Conservation (phyloP, 2,888 invertebrate species). For the Nemurella pictetii region DNA sequence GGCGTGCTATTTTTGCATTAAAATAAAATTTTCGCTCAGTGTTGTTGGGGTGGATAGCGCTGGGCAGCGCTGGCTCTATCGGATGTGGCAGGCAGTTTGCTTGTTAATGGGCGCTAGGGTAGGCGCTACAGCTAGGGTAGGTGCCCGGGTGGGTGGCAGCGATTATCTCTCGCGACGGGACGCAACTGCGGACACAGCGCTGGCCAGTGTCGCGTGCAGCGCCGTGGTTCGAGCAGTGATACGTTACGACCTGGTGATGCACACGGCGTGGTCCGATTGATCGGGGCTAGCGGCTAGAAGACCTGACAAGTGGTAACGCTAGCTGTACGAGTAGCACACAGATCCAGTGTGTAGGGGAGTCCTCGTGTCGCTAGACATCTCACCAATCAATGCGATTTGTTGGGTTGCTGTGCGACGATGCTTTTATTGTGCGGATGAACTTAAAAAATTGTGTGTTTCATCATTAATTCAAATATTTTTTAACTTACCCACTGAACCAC, state of each 20-base stretch:
- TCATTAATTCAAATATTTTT: no score
- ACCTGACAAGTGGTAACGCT: no score
- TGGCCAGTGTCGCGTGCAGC: background rate
- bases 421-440: no score
- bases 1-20: background rate
- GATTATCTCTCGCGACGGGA: background rate
- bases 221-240: no score
- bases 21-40: background rate
- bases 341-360: no score
- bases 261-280: background rate
- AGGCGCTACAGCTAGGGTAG: background rate
- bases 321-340: no score
- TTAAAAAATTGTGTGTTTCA: no score
- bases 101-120: background rate
- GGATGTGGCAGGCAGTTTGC: slow-evolving; percentile 16
- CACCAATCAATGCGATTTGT: no score
- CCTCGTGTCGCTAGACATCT: no score
- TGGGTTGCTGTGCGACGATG: no score
- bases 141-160: background rate
- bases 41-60: background rate
- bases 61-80: background rate
- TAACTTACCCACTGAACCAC: no score
- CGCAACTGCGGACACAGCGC: background rate
- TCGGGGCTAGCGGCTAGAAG: no score
- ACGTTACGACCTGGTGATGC: background rate